phyloP scores from a whole-genome alignment of 2,113 vertebrate species.

The Craseonycteris thonglongyai region DNA sequence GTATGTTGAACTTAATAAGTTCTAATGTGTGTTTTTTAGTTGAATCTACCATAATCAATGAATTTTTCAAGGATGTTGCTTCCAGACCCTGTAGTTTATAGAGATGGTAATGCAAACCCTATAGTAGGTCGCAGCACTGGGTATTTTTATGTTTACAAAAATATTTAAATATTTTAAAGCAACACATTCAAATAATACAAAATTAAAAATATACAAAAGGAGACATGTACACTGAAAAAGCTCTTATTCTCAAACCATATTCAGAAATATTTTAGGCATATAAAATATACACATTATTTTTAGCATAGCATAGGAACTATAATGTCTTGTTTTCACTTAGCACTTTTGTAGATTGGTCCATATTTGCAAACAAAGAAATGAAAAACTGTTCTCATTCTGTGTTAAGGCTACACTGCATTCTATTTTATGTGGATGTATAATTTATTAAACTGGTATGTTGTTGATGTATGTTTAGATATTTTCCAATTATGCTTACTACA shows the following conservation, averaged over 20 bases:
- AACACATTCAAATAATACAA: background rate
- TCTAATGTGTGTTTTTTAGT: background rate
- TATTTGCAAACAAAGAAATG: background rate
- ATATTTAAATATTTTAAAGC: constrained; percentile 25
- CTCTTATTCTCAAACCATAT: background rate
- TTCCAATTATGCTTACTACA: background rate
- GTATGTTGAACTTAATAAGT: background rate
- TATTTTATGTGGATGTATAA: background rate
- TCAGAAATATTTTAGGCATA: background rate
- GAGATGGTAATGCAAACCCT: background rate
- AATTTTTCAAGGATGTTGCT: background rate
- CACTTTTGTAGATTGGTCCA: background rate
- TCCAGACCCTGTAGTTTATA: background rate
- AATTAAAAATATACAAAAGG: background rate
- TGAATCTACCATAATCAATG: background rate
- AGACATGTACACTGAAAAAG: background rate
- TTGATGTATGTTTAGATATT: background rate
- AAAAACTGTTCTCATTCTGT: background rate
- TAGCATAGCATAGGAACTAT: background rate
- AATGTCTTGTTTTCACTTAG: background rate
- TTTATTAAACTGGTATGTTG: background rate
- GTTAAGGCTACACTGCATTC: background rate
- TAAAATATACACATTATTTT: background rate
- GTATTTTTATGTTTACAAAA: constrained; percentile 19
- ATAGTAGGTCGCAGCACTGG: background rate